A percentile compares a stretch with the other conserved stretches of the same genome.
Conservation (phyloP, 2,113 vertebrate genomes). For the Vidua chalybeata region DNA sequence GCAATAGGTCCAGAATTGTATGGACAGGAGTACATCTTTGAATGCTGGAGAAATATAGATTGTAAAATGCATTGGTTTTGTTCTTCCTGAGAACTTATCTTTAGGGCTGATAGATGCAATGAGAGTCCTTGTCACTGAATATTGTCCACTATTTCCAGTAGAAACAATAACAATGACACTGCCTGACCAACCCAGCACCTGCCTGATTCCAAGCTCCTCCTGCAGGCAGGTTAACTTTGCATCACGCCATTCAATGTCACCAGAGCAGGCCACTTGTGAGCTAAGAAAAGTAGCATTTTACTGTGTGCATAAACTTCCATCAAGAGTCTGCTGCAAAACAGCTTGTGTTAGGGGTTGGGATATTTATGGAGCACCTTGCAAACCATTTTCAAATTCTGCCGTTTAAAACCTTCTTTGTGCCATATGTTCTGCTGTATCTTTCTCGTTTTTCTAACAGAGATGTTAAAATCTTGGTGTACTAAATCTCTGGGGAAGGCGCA, state of each 20-base stretch:
- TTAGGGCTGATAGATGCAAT: background rate
- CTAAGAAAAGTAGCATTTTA: background rate
- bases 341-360: constrained; percentile 40
- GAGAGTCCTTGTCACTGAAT: background rate
- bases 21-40: background rate
- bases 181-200: background rate
- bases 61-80: background rate
- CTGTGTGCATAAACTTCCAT: constrained; percentile 3
- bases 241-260: background rate
- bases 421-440: constrained; percentile 49
- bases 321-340: constrained; percentile 18
- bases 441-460: background rate
- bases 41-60: background rate
- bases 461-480: constrained; percentile 15
- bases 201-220: background rate
- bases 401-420: constrained; percentile 20
- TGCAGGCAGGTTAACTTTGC: background rate
- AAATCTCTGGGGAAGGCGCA: background rate
- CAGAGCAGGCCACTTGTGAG: background rate
- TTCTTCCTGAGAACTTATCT: background rate
- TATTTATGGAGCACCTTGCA: constrained; percentile 40
- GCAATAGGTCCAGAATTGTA: background rate
- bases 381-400: constrained; percentile 17
- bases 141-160: background rate
- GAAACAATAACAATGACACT: background rate